Percentiles rank a stretch among this genome's conserved stretches.
Evolutionary conservation across 2,797 vertebrate species (phyloP).

Genomic region (Adrianichthys oophorus): DNA sequence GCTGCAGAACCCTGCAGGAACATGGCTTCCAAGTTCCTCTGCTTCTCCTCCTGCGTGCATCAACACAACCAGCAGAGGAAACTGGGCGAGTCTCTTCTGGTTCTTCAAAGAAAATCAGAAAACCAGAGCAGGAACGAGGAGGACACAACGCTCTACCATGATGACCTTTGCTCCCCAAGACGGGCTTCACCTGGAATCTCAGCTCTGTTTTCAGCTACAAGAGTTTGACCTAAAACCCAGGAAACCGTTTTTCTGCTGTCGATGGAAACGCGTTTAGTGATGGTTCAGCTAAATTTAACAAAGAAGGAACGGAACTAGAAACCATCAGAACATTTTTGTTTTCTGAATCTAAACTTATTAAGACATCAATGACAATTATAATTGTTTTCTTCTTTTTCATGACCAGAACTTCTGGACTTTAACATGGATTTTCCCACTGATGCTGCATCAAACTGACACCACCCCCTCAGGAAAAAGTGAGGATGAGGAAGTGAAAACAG

Average conservation of each 20-base stretch:
- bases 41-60: slow-evolving; percentile 16
- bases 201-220: slow-evolving; percentile 31
- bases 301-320: too few relatives aligned
- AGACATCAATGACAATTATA: too few relatives aligned
- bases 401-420: too few relatives aligned
- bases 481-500: too few relatives aligned
- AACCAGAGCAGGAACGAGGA: slow-evolving; percentile 34
- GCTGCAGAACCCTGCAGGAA: neutral
- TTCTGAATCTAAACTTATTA: too few relatives aligned
- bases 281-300: too few relatives aligned
- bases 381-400: too few relatives aligned
- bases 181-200: slow-evolving; percentile 36
- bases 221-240: neutral
- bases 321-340: too few relatives aligned
- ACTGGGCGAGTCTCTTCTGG: slow-evolving; percentile 56
- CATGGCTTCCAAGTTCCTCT: slow-evolving; percentile 4
- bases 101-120: slow-evolving; percentile 57
- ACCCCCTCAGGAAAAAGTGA: too few relatives aligned
- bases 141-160: slow-evolving; percentile 18
- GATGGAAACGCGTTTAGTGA: neutral
- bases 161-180: slow-evolving; percentile 65
- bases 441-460: too few relatives aligned
- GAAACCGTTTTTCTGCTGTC: neutral
- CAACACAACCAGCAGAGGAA: slow-evolving; percentile 44
- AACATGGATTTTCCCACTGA: too few relatives aligned